Conservation (phyloP, 2,113 vertebrate genomes). For the Psammodynastes pulverulentus region DNA sequence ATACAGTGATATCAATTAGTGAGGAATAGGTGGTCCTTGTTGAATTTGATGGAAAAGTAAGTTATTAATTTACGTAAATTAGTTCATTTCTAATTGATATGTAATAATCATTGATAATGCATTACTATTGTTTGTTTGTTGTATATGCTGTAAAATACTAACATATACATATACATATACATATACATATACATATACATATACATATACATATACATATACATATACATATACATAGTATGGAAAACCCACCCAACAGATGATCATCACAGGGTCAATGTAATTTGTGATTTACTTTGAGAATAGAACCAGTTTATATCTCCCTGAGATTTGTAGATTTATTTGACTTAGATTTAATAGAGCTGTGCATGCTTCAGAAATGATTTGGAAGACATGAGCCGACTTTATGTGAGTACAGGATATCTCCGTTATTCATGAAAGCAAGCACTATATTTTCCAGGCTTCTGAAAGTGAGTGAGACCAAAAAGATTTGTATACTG, state of each 20-base stretch:
- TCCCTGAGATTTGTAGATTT: neutral
- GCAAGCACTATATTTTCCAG: neutral
- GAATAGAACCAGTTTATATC: neutral
- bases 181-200: neutral
- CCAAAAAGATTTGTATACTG: neutral
- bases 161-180: neutral
- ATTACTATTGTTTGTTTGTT: neutral
- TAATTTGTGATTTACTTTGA: neutral
- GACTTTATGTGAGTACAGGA: neutral
- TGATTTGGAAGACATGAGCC: neutral
- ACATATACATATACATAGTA: no score
- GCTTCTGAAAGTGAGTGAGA: neutral
- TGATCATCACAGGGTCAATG: neutral
- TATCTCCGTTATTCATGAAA: neutral
- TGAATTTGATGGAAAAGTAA: neutral
- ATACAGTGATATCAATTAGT: neutral
- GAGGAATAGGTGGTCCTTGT: neutral
- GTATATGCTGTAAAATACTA: neutral
- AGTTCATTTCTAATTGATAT: conserved; percentile 18
- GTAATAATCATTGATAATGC: neutral
- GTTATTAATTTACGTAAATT: neutral
- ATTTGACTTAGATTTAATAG: neutral
- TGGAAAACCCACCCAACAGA: neutral
- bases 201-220: no score
- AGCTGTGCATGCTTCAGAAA: neutral